Evolutionary conservation across 2,797 vertebrate species (phyloP), one percentile per base, ranked within the genome.

Genomic region (Aphelocoma californica): DNA sequence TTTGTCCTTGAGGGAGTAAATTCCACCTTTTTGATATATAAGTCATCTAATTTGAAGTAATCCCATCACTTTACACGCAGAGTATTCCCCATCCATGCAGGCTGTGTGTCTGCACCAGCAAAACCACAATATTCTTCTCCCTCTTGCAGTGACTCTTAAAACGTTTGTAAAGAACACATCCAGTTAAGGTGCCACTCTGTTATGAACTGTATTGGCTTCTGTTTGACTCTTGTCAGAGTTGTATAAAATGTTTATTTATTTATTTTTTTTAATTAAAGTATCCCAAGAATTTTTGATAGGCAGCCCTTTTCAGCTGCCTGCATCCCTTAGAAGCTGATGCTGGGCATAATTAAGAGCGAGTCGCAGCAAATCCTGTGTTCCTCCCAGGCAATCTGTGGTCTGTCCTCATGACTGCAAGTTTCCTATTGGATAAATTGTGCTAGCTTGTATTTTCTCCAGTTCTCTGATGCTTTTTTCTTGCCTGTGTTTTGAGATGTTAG

Each of bases 361-460:
- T 50, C 10, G 36, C 31, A 93, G 82, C 83, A 89, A 92, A 82
- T 85, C 36, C 56, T 67, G 4, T 10, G 4, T 88, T 92, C 82
- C 40, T 92, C 81, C 82, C 50, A 17, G 73, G 53, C 48, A 58
- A 1, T 61, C 47, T 67, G 14, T 50, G 47, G 24, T 54, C 69
- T 72, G 71, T 54, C 48, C 12, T 67, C 60, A 42, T 36, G 47
- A 71, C 58, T 81, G n/a, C 24, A 84, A 45, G 12, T 36, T 87
- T 93, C 40, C 65, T 51, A 14, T 40, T 85, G 31, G 56, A 79
- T 89, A 77, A 78, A 58, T n/a, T 66, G n/a, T 34, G 12, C 44
- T 29, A 16, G 17, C 53, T 84, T 90, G 13, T 40, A 6, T 75
- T 90, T 92, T 48, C 38, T 80, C 50, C n/a, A 26, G 24, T 73